Percentiles rank a stretch among this genome's conserved stretches.
phyloP scores from a whole-genome alignment of 2,113 vertebrate genomes.

The Dolichallabes microphthalmus region DNA sequence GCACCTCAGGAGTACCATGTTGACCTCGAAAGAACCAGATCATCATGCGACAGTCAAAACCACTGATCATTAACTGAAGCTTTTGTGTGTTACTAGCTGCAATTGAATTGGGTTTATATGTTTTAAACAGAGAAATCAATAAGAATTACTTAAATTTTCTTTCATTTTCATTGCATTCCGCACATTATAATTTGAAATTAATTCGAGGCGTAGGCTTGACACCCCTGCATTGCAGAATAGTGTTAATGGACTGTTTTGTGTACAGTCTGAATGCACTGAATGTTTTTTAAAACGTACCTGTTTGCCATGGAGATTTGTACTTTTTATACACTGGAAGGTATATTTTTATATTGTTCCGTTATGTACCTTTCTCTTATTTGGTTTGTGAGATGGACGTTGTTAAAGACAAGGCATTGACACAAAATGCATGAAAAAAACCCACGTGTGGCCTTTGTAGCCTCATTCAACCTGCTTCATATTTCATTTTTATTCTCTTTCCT shows the following conservation, averaged over 20 bases:
- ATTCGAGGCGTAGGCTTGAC: background rate
- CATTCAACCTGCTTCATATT: background rate
- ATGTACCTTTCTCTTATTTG: background rate
- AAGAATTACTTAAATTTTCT: background rate
- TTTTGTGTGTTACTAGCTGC: background rate
- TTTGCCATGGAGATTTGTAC: background rate
- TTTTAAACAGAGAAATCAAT: background rate
- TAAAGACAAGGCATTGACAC: background rate
- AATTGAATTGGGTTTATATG: background rate
- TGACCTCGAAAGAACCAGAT: background rate
- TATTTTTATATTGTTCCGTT: background rate
- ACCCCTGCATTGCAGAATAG: background rate
- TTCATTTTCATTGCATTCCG: background rate
- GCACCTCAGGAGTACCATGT: too few relatives aligned
- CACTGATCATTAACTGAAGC: background rate
- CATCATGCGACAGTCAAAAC: background rate
- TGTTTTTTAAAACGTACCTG: background rate
- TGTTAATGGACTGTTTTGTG: background rate
- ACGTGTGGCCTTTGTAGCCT: conserved; percentile 27
- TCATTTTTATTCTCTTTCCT: conserved; percentile 61
- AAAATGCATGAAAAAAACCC: conserved; percentile 3
- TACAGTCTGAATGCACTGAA: conserved; percentile 11
- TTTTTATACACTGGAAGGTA: conserved; percentile 43
- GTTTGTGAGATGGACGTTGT: background rate
- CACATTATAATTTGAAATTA: background rate